phyloP scores from a whole-genome alignment of 2,888 invertebrate species.

The Myopa testacea region DNA sequence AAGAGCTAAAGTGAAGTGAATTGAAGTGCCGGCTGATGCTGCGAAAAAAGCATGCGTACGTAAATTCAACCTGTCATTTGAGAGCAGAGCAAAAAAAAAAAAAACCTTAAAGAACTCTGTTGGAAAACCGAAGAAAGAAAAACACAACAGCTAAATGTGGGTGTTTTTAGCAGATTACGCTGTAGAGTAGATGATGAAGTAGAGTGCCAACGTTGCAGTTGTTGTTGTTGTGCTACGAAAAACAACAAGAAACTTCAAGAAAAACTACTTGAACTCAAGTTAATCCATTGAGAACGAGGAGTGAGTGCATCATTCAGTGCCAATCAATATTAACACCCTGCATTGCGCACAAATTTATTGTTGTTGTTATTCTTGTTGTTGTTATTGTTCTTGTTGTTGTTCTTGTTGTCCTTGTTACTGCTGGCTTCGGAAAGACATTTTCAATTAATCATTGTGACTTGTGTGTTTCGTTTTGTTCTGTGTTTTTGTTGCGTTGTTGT shows the following conservation, averaged over 20 bases:
- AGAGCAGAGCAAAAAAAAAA: neutral
- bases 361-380: too few species aligned
- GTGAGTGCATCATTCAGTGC: neutral
- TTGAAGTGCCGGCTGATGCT: neutral
- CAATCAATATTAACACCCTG: constrained; percentile 24
- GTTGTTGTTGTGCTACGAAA: neutral
- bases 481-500: neutral
- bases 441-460: constrained; percentile 30
- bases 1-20: neutral
- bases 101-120: neutral
- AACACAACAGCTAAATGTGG: constrained; percentile 6
- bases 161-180: constrained; percentile 28
- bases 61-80: neutral
- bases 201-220: neutral
- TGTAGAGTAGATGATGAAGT: neutral
- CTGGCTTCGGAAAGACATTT: neutral
- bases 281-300: neutral
- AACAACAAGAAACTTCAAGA: neutral
- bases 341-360: too few species aligned
- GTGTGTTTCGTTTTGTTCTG: neutral
- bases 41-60: neutral
- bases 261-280: neutral
- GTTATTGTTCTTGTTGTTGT: neutral
- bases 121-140: neutral
- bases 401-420: neutral